Percentiles rank a stretch among this genome's conserved stretches.
Evolutionary conservation across 2,888 invertebrate genomes (phyloP).

Genomic region (Drosophila histrio): DNA sequence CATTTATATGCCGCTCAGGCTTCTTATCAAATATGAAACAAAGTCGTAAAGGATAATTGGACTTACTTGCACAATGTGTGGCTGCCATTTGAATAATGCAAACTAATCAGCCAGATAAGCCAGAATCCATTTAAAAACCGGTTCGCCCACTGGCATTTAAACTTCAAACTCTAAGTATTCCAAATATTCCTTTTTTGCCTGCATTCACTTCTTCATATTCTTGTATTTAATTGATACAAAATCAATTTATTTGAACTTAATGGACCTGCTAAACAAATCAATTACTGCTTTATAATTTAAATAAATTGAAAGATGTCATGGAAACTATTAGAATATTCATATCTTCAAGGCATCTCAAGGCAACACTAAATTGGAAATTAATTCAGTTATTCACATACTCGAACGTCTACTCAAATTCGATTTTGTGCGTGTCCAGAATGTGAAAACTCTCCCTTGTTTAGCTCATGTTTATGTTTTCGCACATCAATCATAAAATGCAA

Average conservation of each 20-base stretch:
- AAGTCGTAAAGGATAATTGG: constrained; percentile 81
- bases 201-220: not conserved
- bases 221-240: constrained; percentile 7
- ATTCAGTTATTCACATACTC: constrained; percentile 14
- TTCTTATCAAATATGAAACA: constrained; percentile 81
- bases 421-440: constrained; percentile 57
- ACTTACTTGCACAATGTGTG: constrained; percentile 60
- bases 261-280: not conserved
- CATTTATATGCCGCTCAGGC: constrained; percentile 74
- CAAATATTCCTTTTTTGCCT: not conserved
- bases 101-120: constrained; percentile 63
- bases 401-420: constrained; percentile 17
- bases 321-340: not conserved
- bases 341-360: not conserved
- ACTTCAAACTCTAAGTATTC: constrained; percentile 2
- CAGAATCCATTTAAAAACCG: constrained; percentile 43
- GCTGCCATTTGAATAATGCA: constrained; percentile 66
- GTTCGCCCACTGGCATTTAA: constrained; percentile 3
- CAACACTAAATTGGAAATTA: constrained; percentile 4
- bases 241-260: not conserved
- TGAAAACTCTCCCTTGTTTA: constrained; percentile 37
- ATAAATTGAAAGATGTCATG: not conserved
- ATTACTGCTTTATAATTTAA: not conserved
- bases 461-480: constrained; percentile 41
- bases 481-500: constrained; percentile 81